Evolutionary conservation across 2,888 invertebrate genomes (phyloP).

Genomic region (Ophioninae sp.): DNA sequence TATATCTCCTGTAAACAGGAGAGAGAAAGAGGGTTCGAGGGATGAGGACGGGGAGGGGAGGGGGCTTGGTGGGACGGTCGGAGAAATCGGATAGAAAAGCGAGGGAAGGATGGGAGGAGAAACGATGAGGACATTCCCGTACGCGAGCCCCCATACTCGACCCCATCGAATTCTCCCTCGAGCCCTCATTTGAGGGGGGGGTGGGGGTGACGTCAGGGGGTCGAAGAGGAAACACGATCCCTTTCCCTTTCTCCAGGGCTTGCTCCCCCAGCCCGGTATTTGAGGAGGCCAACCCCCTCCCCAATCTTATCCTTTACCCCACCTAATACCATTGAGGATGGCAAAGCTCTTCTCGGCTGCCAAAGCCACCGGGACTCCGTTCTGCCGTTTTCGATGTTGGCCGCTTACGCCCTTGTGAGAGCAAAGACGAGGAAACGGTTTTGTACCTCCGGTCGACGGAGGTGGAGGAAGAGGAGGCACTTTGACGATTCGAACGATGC

Average conservation of each 20-base stretch:
- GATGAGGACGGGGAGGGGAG: neutral
- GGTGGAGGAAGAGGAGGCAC: too few species aligned
- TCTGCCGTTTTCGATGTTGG: neutral
- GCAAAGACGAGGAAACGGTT: neutral
- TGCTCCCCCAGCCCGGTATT: neutral
- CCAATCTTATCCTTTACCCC: too few species aligned
- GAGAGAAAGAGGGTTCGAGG: neutral
- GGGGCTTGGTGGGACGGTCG: neutral
- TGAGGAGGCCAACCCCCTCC: too few species aligned
- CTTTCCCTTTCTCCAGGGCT: neutral
- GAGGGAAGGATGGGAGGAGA: conserved; percentile 50
- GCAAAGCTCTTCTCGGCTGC: too few species aligned
- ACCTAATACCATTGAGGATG: too few species aligned
- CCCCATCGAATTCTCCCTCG: conserved; percentile 14
- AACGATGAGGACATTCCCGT: conserved; percentile 11
- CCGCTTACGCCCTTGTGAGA: neutral
- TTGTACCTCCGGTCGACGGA: neutral
- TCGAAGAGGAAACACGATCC: conserved; percentile 34
- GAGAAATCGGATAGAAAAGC: conserved; percentile 64
- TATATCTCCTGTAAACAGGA: conserved; percentile 74
- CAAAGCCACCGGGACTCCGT: too few species aligned
- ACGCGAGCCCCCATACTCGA: neutral
- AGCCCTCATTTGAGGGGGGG: neutral
- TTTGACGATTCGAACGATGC: conserved; percentile 57
- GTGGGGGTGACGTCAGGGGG: conserved; percentile 36